Conservation (phyloP, 2,113 vertebrate genomes). For the Stomatorhinus ivindoensis region DNA sequence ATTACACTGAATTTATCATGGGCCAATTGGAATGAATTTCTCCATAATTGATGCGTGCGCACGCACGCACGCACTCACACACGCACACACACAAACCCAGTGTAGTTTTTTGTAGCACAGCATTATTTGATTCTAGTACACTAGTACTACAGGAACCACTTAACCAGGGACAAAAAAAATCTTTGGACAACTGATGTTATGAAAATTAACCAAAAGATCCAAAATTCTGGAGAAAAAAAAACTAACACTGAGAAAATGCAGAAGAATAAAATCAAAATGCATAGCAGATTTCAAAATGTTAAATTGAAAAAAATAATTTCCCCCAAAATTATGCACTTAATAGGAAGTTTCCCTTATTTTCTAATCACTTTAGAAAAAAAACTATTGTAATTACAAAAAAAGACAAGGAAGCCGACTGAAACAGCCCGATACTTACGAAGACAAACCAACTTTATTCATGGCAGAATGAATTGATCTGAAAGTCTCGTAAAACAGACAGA, state of each 20-base stretch:
- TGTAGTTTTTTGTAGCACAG: background rate
- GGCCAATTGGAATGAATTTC: background rate
- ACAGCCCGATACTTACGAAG: constrained; percentile 18
- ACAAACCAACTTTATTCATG: constrained; percentile 20
- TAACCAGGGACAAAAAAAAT: background rate
- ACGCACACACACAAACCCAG: background rate
- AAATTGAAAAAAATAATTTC: background rate
- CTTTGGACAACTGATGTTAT: background rate
- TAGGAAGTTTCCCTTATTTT: background rate
- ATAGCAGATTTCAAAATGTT: background rate
- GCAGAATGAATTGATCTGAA: constrained; percentile 10
- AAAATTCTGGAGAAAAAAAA: constrained; percentile 1
- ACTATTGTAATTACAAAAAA: constrained; percentile 8
- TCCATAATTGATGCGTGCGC: background rate
- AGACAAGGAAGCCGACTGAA: constrained; percentile 7
- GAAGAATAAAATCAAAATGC: background rate
- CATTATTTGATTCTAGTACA: background rate
- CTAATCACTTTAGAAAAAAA: background rate
- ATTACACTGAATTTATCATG: background rate
- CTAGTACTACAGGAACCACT: background rate
- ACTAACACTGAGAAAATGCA: background rate
- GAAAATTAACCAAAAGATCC: background rate
- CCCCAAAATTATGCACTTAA: background rate
- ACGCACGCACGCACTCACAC: background rate
- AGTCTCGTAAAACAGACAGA: constrained; percentile 2